Evolutionary conservation across 2,113 vertebrate species (phyloP), one percentile per base, ranked within the genome.

Genomic region (Emydocephalus ijimae): DNA sequence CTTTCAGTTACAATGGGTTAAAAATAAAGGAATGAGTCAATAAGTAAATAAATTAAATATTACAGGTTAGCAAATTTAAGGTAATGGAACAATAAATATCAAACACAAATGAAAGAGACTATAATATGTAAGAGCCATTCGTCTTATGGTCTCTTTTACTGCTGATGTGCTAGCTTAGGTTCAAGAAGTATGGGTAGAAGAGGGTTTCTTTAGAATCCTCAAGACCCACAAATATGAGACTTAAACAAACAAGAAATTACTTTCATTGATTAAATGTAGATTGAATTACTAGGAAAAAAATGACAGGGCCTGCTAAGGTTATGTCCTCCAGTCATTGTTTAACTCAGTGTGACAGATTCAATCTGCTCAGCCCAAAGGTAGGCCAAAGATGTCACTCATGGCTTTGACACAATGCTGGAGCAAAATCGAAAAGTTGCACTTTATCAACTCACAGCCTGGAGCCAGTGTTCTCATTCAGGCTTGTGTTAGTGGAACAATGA

Each of bases 171-270:
- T 91, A 89, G 52, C 45, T 87, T 89, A 95, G 94, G 96, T 94
- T 96, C 94, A 95, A 94, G 95, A 94, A 93, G 92, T 91, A 92
- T 97, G 96, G 94, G 91, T 96, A 93, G 95, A 96, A 94, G 95
- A 96, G 89, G 90, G 88, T 92, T 96, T 64, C 96, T 97, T 97
- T 96, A 97, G 95, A 96, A 96, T 96, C 95, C 93, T 96, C 94
- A 92, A 95, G 97, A 97, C 96, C 96, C 85, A 18, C 95, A 95
- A 96, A 96, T 97, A 97, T 95, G 95, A 97, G 96, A 97, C 97
- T 98, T 98, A 98, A 98, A 98, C 98, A 99, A 98, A 98, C 97
- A 97, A 98, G 96, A 98, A 98, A 98, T 98, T 98, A 98, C 98
- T 98, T 98, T 97, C 98, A 98, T 98, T 98, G 98, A 98, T 98